These are phyloP conservation scores for Micrasema longulum DNA, from an alignment of 1,140 invertebrate genomes.

Conservation along the genomic window DNA sequence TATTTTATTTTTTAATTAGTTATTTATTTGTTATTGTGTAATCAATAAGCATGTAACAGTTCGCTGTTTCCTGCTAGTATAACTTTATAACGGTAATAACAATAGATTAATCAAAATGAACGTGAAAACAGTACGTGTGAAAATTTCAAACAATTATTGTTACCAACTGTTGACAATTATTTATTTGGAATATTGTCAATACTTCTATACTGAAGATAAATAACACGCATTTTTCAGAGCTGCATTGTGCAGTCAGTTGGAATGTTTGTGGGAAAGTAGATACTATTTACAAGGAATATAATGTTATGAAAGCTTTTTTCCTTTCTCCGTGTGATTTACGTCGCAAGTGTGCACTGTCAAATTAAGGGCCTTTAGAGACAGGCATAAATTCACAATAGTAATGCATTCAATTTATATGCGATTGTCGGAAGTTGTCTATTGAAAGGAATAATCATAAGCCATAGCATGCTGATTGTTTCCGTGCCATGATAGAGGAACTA, in stretches of 20 bases:
- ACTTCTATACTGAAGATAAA: too few relatives aligned
- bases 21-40: too few relatives aligned
- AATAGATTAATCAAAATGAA: too few relatives aligned
- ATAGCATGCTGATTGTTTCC: slow-evolving; percentile 25
- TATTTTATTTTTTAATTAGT: too few relatives aligned
- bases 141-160: too few relatives aligned
- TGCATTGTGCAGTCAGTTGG: not conserved
- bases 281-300: not conserved
- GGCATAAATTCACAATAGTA: slow-evolving; percentile 37
- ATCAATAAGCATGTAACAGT: too few relatives aligned
- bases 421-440: slow-evolving; percentile 33
- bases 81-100: too few relatives aligned
- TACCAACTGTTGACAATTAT: too few relatives aligned
- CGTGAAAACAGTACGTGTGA: too few relatives aligned
- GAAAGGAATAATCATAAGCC: slow-evolving; percentile 31
- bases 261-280: not conserved
- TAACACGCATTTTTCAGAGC: not conserved
- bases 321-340: slow-evolving; percentile 39
- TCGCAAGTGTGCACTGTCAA: slow-evolving; percentile 30
- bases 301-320: slow-evolving; percentile 39
- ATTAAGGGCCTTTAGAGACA: slow-evolving; percentile 33
- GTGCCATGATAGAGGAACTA: not conserved
- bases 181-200: too few relatives aligned
- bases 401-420: slow-evolving; percentile 34
- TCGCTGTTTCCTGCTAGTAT: too few relatives aligned